phyloP scores from a whole-genome alignment of 2,888 invertebrate genomes.

The Sturmia bella region DNA sequence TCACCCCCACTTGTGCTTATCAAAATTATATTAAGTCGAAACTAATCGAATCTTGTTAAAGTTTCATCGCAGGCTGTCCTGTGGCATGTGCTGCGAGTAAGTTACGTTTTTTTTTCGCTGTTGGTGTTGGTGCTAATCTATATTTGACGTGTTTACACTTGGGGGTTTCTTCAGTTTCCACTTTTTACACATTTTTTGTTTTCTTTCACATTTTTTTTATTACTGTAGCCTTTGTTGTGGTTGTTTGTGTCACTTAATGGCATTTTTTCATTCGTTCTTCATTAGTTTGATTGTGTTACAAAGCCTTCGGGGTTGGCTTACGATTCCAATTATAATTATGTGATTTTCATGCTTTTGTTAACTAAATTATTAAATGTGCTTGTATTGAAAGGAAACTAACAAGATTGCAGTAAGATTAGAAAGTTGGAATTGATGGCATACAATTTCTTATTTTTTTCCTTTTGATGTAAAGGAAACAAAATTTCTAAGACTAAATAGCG shows the following conservation, averaged over 20 bases:
- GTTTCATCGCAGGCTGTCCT: slow-evolving; percentile 59
- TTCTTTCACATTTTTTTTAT: background rate
- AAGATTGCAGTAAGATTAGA: slow-evolving; percentile 52
- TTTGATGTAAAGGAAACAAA: too few relatives aligned
- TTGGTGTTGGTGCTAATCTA: slow-evolving; percentile 66
- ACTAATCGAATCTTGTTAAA: slow-evolving; percentile 70
- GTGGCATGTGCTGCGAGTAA: slow-evolving; percentile 66
- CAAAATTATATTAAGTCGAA: slow-evolving; percentile 64
- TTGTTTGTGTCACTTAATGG: slow-evolving; percentile 63
- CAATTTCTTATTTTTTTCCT: too few relatives aligned
- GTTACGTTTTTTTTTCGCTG: slow-evolving; percentile 34
- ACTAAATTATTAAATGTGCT: slow-evolving; percentile 62
- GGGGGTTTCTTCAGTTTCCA: slow-evolving; percentile 52
- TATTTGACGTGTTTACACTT: slow-evolving; percentile 69
- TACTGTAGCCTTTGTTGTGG: slow-evolving; percentile 23
- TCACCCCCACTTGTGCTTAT: slow-evolving; percentile 11
- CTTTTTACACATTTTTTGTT: slow-evolving; percentile 27
- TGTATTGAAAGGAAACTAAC: slow-evolving; percentile 36
- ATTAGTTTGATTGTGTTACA: slow-evolving; percentile 46
- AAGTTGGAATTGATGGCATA: too few relatives aligned
- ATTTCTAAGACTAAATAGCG: too few relatives aligned
- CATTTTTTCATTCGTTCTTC: slow-evolving; percentile 30
- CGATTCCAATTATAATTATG: slow-evolving; percentile 69
- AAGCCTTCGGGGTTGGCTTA: slow-evolving; percentile 67
- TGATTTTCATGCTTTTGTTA: slow-evolving; percentile 70